Base-by-base conservation (phyloP, 2,797 vertebrate species). In the Mallotus villosus region DNA sequence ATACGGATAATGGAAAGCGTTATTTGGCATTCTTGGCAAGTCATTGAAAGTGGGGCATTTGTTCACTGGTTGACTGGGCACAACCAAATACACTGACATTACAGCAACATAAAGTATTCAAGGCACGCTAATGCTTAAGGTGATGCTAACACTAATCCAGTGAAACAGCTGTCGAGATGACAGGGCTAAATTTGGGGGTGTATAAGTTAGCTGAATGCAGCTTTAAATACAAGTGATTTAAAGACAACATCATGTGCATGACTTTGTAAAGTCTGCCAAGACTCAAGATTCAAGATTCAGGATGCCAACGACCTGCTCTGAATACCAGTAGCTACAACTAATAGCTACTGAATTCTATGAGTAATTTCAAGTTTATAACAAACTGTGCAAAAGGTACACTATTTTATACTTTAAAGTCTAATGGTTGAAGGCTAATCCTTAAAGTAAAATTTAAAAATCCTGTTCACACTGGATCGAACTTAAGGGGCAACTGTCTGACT, bases 101-200 rank as follows among this genome's bases (percentile, higher is more conserved):
- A 63, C 49, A 65, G 74, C 63, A 75, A 80, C 78, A 67, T 70
- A 34, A 14, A 37, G 65, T 86, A 87, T 89, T 87, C 81, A 82
- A 85, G 85, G 83, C 75, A 68, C 74, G 71, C 77, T 79, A 78
- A 86, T 75, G 81, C 82, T 55, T n/a, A 55, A 17, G 17, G 84
- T 82, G 76, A 68, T 73, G 71, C 76, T 78, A 79, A 86, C 74
- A 82, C 82, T 82, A 88, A 89, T 90, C 83, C 84, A 70, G 77
- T 71, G 81, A 84, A 81, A 22, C 61, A 65, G 73, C 46, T 73
- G 58, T n/a, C 70, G 55, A 57, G 71, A 73, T 24, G 22, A 69
- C 37, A 60, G 21, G 16, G 66, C 67, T 70, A 70, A 66, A 73
- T 70, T 19, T 25, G 49, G 25, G 19, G 70, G 25, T 55, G 61